phyloP scores from a whole-genome alignment of 23 tunicate species.

The Halocynthia roretzi region DNA sequence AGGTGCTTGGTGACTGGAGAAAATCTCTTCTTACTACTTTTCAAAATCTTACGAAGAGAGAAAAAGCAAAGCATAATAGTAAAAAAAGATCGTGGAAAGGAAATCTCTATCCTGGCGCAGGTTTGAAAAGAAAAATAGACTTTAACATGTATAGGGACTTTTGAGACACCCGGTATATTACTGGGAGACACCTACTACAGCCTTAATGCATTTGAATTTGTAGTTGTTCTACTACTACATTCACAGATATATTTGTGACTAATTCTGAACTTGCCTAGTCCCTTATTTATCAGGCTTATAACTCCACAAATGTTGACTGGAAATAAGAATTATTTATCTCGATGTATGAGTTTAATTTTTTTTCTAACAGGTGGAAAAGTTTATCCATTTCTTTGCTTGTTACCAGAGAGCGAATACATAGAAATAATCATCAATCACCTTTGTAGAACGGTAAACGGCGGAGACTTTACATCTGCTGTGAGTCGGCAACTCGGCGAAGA shows the following conservation, averaged over 20 bases:
- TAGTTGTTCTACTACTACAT: too few species aligned
- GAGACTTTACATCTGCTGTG: slow-evolving; percentile 31
- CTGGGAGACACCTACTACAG: too few species aligned
- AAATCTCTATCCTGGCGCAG: slow-evolving; percentile 1
- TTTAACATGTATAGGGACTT: neutral
- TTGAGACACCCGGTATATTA: neutral
- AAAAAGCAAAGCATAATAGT: neutral
- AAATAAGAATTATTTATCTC: too few species aligned
- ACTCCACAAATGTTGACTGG: too few species aligned
- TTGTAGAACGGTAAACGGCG: slow-evolving; percentile 26
- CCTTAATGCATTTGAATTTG: too few species aligned
- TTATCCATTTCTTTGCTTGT: slow-evolving; percentile 64
- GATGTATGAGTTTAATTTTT: neutral
- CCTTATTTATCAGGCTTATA: too few species aligned
- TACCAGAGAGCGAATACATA: slow-evolving; percentile 52
- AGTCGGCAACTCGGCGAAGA: slow-evolving; percentile 35
- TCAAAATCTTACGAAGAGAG: neutral
- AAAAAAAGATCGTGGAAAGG: neutral
- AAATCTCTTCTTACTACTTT: neutral
- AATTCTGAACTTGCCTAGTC: too few species aligned
- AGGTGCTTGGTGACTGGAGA: neutral
- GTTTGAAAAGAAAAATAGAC: neutral
- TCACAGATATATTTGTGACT: too few species aligned
- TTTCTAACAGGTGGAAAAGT: slow-evolving; percentile 22
- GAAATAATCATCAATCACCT: slow-evolving; percentile 59